Evolutionary conservation across 1,140 invertebrate genomes (phyloP), one percentile per base, ranked within the genome.

Genomic region (Drosophila persimilis): DNA sequence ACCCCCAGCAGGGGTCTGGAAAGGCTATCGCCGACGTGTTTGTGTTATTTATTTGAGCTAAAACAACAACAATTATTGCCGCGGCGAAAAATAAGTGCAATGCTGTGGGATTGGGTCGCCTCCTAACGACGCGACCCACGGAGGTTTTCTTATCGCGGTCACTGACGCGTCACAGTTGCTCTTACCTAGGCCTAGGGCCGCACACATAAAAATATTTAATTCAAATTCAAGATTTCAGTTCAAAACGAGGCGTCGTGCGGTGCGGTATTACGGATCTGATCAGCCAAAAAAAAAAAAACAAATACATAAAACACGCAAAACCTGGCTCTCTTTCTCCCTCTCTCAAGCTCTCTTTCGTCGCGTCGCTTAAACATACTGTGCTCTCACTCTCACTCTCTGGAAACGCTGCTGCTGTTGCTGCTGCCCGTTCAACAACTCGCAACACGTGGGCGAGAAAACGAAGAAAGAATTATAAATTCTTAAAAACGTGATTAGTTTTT

Each of bases 391-490:
- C 26, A 17, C 8, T 63, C 17, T 51, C 11, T 41, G 17, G 35
- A 44, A 53, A 48, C 22, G 52, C 29, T 44, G 41, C 47, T 31
- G 29, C 31, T 35, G 50, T 26, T 56, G 50, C 26, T 56, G 24
- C 24, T 5, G 24, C 5, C 0, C 3, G 24, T 26, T 6, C 24
- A 26, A 26, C 24, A 26, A 5, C 24, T 0, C 24, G 3, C 56
- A 69, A 80, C 83, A 86, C 81, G 81, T 80, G 83, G 81, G 71
- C 65, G 73, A 51, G 48, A 45, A 43, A 46, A 53, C 56, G 39
- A 47, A 45, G 20, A 69, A 60, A 55, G 59, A 54, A 66, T 55
- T 81, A 44, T 26, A 53, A 41, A 35, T 22, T 60, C 56, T 39
- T 52, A 52, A 52, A 85, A 83, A 77, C 77, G 70, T 85, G 74